Evolutionary conservation across 2,888 invertebrate species (phyloP), one percentile per base, ranked within the genome.

Genomic region (Mellilla xanthometata): DNA sequence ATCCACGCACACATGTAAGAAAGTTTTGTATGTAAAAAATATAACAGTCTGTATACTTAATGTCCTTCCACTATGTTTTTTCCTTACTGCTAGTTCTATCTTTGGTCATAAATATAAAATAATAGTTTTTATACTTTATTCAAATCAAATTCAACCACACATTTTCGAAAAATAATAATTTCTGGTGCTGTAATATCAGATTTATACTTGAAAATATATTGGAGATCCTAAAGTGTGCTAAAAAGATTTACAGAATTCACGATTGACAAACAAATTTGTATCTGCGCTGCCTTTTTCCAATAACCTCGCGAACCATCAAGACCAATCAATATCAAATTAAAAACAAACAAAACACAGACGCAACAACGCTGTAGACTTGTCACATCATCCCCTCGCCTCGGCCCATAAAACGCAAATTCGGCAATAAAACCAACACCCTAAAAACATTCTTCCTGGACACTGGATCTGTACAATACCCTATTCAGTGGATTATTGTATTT

Each of bases 381-480:
- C 85, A 85, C 81, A 81, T 76, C 72, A 62, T 33, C 83, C 81
- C 82, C 81, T 71, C 72, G 78, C 68, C 76, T 80, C 77, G 31
- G 73, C 62, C 84, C 75, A 87, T 89, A 88, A 89, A 89, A 89
- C 87, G 87, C 88, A 88, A 88, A 89, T 88, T 88, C 72, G 72
- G 79, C 85, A 84, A 86, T 88, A 89, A 89, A 87, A 88, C 80
- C 80, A 83, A 81, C 78, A 75, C 81, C 77, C 83, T 72, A 72
- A 81, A 83, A 86, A 78, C 80, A 86, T 79, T 78, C 86, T 87
- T 88, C 86, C 87, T 89, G 88, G 88, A 89, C 89, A 88, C 82
- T 80, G 84, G 73, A 78, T 84, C 83, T 81, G 86, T 84, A 89
- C 89, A 89, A 89, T 86, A 62, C 69, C 70, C 67, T 68, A 86